Evolutionary conservation across 2,113 vertebrate species (phyloP), one percentile per base, ranked within the genome.

Genomic region (Phrynocephalus versicolor): DNA sequence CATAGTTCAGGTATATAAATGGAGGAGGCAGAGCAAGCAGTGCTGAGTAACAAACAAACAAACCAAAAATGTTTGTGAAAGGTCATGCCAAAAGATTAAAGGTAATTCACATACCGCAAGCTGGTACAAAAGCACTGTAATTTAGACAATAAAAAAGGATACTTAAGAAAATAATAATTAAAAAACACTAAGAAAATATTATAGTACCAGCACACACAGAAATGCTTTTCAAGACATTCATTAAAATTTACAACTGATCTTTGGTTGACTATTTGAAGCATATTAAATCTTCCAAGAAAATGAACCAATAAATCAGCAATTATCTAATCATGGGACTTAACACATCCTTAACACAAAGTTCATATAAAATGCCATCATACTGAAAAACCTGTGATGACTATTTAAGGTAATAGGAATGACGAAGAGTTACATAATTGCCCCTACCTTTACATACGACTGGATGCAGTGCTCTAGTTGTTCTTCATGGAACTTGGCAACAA

Each of bases 401-500:
- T 65, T 33, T 10, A 67, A 79, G 23, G 69, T 21, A 51, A 35
- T 81, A 71, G 30, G 35, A 3, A 58, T 18, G 37, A 70, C 6
- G 19, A 79, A 41, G 0, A 51, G 1, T 30, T 0, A 6, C 5
- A 64, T 15, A 41, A 30, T 1, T 19, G 69, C 55, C 72, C 92
- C 23, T 97, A 99, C 99, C 98, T 95, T 98, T 93, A 99, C 97
- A 3, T 98, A 99, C 0, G 99, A 98, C 88, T 97, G 97, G 92
- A 99, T 95, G 37, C 96, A 97, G 83, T 96, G 96, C 88, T 98
- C 97, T 76, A 99, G 94, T 67, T 98, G 97, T 88, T 99, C 98
- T 90, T 99, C 99, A 4, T 99, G 97, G 95, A 98, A 99, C 94
- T 98, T 99, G 81, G 97, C 96, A 92, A 99, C 96, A 85, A 98